Conservation (phyloP, 2,888 invertebrate species). For the Platycheirus rosarum region DNA sequence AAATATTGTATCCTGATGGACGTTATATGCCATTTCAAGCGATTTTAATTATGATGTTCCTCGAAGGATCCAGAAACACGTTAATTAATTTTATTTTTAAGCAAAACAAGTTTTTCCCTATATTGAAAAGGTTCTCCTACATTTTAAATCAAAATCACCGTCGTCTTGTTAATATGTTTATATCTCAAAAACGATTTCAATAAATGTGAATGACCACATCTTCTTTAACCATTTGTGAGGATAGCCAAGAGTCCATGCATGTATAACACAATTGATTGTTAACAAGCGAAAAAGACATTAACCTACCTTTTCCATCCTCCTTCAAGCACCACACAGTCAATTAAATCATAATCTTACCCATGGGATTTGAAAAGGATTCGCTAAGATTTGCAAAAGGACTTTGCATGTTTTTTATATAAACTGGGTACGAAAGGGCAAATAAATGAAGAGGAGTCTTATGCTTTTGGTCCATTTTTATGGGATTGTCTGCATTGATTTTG, state of each 20-base stretch:
- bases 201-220: conserved; percentile 42
- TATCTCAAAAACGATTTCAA: conserved; percentile 42
- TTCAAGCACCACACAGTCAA: conserved; percentile 49
- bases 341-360: conserved; percentile 70
- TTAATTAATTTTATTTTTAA: neutral
- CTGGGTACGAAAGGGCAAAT: too few species aligned
- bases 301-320: conserved; percentile 54
- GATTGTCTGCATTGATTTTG: conserved; percentile 65
- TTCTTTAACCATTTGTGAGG: conserved; percentile 13
- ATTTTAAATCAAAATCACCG: neutral
- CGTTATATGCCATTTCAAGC: neutral
- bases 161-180: conserved; percentile 19
- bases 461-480: conserved; percentile 50
- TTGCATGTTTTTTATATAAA: conserved; percentile 43
- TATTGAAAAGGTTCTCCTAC: too few species aligned
- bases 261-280: conserved; percentile 66
- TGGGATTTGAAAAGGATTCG: conserved; percentile 63
- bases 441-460: conserved; percentile 18
- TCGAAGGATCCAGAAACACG: neutral
- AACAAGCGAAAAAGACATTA: conserved; percentile 57
- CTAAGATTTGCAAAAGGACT: conserved; percentile 57
- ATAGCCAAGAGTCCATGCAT: conserved; percentile 9
- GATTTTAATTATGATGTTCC: conserved; percentile 5
- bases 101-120: too few species aligned
- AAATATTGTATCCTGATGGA: neutral